Conservation (phyloP, 1,140 invertebrate species). For the Drosophila willistoni region DNA sequence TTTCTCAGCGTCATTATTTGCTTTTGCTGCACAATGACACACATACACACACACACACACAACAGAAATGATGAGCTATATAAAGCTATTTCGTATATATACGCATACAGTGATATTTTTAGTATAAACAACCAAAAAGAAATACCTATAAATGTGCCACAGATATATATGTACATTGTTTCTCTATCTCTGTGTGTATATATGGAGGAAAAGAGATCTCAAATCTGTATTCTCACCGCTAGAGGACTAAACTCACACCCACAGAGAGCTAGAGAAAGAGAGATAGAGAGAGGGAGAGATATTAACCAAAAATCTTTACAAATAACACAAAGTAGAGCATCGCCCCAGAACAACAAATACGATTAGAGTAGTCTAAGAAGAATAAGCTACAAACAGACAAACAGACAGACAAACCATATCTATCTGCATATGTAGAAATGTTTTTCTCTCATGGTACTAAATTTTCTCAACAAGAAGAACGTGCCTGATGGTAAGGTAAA, state of each 20-base stretch:
- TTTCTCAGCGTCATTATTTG: slow-evolving; percentile 51
- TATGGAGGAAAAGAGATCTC: slow-evolving; percentile 9
- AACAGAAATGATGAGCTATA: slow-evolving; percentile 33
- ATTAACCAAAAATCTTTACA: slow-evolving; percentile 43
- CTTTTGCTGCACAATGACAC: slow-evolving; percentile 56
- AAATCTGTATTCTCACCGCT: not conserved
- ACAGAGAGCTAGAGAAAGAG: not conserved
- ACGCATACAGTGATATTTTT: slow-evolving; percentile 81
- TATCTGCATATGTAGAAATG: not conserved
- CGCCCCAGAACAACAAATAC: slow-evolving; percentile 7
- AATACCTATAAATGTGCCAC: slow-evolving; percentile 31
- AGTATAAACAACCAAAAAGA: slow-evolving; percentile 80
- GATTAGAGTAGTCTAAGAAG: not conserved
- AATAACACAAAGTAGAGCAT: slow-evolving; percentile 12
- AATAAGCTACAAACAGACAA: not conserved
- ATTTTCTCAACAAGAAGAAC: not conserved
- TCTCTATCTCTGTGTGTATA: not conserved
- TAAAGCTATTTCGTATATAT: slow-evolving; percentile 59
- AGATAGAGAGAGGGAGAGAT: not conserved
- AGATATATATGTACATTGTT: slow-evolving; percentile 27
- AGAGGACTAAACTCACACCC: slow-evolving; percentile 12
- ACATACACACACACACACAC: slow-evolving; percentile 31
- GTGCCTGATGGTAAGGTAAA: slow-evolving; percentile 2
- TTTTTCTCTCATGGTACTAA: slow-evolving; percentile 9
- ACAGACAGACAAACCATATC: not conserved